Conservation (phyloP, 2,113 vertebrate species). For the Monopterus albus region DNA sequence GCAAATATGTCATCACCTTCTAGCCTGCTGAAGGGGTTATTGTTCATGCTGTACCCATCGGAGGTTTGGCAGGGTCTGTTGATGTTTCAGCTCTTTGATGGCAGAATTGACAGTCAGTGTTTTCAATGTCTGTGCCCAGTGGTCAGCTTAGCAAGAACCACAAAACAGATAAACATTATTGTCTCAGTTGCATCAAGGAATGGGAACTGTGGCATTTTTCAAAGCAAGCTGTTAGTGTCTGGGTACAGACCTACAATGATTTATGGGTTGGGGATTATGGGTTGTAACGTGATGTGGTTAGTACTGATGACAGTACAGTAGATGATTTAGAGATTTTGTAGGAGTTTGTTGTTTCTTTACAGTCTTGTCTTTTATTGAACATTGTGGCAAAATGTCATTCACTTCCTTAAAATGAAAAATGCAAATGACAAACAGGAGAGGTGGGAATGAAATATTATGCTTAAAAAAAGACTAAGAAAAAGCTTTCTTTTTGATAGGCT, state of each 20-base stretch:
- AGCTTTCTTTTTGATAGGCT: slow-evolving; percentile 20
- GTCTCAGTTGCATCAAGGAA: slow-evolving; percentile 62
- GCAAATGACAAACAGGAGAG: slow-evolving; percentile 45
- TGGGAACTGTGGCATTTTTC: slow-evolving; percentile 55
- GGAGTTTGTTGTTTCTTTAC: slow-evolving; percentile 33
- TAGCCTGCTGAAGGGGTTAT: slow-evolving; percentile 39
- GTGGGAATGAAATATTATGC: slow-evolving; percentile 12
- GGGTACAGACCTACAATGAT: slow-evolving; percentile 47
- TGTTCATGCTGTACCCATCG: slow-evolving; percentile 44
- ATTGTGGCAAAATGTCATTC: slow-evolving; percentile 15
- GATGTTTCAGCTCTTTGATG: slow-evolving; percentile 64
- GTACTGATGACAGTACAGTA: slow-evolving; percentile 38
- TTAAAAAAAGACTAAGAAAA: slow-evolving; percentile 11
- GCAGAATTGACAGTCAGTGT: slow-evolving; percentile 45
- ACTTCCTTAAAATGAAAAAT: slow-evolving; percentile 12
- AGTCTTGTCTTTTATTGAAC: slow-evolving; percentile 6
- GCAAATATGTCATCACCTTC: slow-evolving; percentile 57
- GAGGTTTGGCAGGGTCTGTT: slow-evolving; percentile 57
- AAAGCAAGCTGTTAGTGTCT: slow-evolving; percentile 46
- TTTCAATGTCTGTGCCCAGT: slow-evolving; percentile 60
- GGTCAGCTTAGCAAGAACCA: slow-evolving; percentile 63
- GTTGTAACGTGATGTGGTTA: slow-evolving; percentile 53
- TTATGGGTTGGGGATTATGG: slow-evolving; percentile 49
- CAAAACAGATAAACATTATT: slow-evolving; percentile 68
- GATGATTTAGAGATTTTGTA: slow-evolving; percentile 24